Evolutionary conservation across 1,140 invertebrate genomes (phyloP), one percentile per base, ranked within the genome.

Genomic region (Polypedilum vanderplanki): DNA sequence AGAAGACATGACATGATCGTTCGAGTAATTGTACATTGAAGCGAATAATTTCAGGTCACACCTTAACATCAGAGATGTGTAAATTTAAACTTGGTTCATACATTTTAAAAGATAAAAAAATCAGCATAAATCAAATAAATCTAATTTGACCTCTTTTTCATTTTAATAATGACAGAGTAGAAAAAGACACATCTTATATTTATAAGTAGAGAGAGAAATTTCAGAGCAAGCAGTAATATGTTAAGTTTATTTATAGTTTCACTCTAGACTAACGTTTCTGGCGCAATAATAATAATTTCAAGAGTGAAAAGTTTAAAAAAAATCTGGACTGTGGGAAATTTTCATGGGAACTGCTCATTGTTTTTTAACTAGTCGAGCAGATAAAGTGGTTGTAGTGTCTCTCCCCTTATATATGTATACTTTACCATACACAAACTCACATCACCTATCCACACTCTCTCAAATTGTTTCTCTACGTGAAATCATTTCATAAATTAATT

Each of bases 401-500:
- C 46, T 57, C n/a, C n/a, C 46, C 10, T 57, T 12, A 12, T 57
- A 10, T 70, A 17, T 70, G 18, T 70, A 8, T 70, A 57, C 15
- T 57, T 12, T 57, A 12, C 10, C 46, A n/a, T 15, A 4, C 8
- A 57, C 12, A 12, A n/a, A 57, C n/a, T 57, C 15, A 12, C n/a
- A n/a, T n/a, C 46, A 9, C 41, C 46, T n/a, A 57, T 57, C 46
- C 24, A n/a, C 46, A 57, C 46, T 57, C 46, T n/a, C n/a, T n/a
- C n/a, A n/a, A n/a, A n/a, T n/a, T n/a, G 15, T 57, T 57, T n/a
- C 12, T n/a, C 46, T 57, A 57, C 46, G n/a, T 57, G 46, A 57
- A 57, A 57, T 70, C 15, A 70, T 70, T 70, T 70, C 65, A 70
- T 70, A 70, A 70, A 70, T 70, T 20, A 70, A 70, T 70, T 70